phyloP scores from a whole-genome alignment of 2,888 invertebrate genomes.

The Deilephila porcellus region DNA sequence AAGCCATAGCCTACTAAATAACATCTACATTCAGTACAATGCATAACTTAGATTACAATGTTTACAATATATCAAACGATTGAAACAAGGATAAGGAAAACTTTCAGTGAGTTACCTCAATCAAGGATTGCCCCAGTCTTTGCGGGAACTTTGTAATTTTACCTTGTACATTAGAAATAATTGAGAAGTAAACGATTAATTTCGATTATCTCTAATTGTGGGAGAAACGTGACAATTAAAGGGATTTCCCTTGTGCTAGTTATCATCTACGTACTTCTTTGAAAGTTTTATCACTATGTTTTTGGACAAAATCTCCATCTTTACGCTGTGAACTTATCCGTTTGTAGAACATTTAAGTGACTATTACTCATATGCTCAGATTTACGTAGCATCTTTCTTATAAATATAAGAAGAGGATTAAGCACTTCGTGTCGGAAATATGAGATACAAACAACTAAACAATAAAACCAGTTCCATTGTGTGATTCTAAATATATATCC shows the following conservation, averaged over 20 bases:
- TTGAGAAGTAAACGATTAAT: background rate
- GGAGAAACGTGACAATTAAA: conserved; percentile 32
- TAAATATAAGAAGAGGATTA: conserved; percentile 11
- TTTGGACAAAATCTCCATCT: conserved; percentile 52
- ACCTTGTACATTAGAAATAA: background rate
- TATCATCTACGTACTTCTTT: conserved; percentile 34
- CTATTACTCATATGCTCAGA: conserved; percentile 38
- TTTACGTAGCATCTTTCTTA: background rate
- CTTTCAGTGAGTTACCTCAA: background rate
- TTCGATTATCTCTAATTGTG: background rate
- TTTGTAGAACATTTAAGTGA: conserved; percentile 41
- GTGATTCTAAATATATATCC: background rate
- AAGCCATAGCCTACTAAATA: no score
- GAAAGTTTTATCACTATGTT: conserved; percentile 37
- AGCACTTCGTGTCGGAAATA: background rate
- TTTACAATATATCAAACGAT: background rate
- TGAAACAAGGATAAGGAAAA: background rate
- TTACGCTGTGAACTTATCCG: conserved; percentile 57
- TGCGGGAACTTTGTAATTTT: background rate
- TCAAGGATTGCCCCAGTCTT: background rate
- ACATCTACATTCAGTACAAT: background rate
- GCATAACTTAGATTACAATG: background rate
- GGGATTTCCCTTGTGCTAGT: conserved; percentile 41
- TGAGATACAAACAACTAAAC: background rate
- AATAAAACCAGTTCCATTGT: conserved; percentile 10